phyloP scores from a whole-genome alignment of 2,888 invertebrate genomes.

The Protodeltote pygarga region DNA sequence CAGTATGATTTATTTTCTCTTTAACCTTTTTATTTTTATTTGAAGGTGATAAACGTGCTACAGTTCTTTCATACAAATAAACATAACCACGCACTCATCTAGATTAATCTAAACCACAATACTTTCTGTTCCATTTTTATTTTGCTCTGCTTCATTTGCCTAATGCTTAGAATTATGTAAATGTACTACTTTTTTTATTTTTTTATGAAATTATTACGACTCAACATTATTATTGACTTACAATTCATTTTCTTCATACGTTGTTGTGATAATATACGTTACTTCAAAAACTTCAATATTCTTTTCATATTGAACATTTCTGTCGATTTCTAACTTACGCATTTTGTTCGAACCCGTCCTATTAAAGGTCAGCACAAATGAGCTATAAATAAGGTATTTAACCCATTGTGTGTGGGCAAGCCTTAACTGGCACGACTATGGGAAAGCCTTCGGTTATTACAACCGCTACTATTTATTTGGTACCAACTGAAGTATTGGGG shows the following conservation, averaged over 20 bases:
- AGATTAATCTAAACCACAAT: too few relatives aligned
- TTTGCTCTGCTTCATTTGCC: too few relatives aligned
- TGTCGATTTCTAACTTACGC: constrained; percentile 42
- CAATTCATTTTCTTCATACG: not conserved
- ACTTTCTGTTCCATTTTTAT: too few relatives aligned
- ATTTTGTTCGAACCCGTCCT: constrained; percentile 22
- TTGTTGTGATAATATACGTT: not conserved
- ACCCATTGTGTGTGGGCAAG: constrained; percentile 81
- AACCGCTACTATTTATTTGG: constrained; percentile 68
- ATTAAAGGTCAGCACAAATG: constrained; percentile 77
- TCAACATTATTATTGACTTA: too few relatives aligned
- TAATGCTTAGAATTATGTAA: too few relatives aligned
- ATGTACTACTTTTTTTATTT: too few relatives aligned
- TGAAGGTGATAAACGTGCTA: too few relatives aligned
- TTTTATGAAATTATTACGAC: too few relatives aligned
- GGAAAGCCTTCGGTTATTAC: constrained; percentile 68
- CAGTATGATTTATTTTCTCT: too few relatives aligned
- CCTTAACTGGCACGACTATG: constrained; percentile 74
- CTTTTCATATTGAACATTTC: constrained; percentile 26
- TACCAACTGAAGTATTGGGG: constrained; percentile 51
- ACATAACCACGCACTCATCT: too few relatives aligned
- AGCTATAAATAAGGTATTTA: constrained; percentile 83
- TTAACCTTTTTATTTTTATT: too few relatives aligned
- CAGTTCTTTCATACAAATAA: too few relatives aligned
- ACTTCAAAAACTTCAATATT: constrained; percentile 12